phyloP scores from a whole-genome alignment of 2,888 invertebrate species.

The Amphiduros pacificus region DNA sequence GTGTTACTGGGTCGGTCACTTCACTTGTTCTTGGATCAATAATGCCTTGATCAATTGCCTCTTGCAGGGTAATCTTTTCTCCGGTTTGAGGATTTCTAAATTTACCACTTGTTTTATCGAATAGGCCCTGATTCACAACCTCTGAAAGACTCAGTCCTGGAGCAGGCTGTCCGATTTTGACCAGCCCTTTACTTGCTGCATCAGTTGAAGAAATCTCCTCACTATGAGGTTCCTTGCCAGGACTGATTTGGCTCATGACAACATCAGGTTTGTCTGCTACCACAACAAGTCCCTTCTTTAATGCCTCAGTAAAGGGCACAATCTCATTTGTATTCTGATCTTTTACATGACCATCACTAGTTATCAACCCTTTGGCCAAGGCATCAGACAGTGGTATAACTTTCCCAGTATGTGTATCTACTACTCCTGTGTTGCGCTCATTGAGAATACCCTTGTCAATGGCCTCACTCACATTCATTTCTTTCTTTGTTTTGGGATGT shows the following conservation, averaged over 20 bases:
- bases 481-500: conserved; percentile 62
- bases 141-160: not conserved
- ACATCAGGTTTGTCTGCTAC: conserved; percentile 6
- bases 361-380: conserved; percentile 61
- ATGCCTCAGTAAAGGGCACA: conserved; percentile 25
- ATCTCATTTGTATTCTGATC: no score
- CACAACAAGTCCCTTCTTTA: conserved; percentile 21
- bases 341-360: no score
- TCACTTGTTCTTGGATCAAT: conserved; percentile 18
- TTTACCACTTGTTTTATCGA: conserved; percentile 54
- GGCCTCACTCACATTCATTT: conserved; percentile 67
- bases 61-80: conserved; percentile 67
- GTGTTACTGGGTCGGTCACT: not conserved
- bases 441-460: conserved; percentile 72
- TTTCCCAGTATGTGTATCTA: conserved; percentile 23
- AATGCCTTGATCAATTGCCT: not conserved
- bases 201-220: no score
- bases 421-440: conserved; percentile 47
- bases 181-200: no score
- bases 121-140: not conserved
- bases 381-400: conserved; percentile 63
- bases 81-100: conserved; percentile 50
- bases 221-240: no score
- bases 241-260: no score
- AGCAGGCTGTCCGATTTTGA: no score